A percentile compares a stretch with the other conserved stretches of the same genome.
These are phyloP conservation scores for Perizoma flavofasciatum DNA, from an alignment of 2,888 invertebrate species.

Conservation along the genomic window DNA sequence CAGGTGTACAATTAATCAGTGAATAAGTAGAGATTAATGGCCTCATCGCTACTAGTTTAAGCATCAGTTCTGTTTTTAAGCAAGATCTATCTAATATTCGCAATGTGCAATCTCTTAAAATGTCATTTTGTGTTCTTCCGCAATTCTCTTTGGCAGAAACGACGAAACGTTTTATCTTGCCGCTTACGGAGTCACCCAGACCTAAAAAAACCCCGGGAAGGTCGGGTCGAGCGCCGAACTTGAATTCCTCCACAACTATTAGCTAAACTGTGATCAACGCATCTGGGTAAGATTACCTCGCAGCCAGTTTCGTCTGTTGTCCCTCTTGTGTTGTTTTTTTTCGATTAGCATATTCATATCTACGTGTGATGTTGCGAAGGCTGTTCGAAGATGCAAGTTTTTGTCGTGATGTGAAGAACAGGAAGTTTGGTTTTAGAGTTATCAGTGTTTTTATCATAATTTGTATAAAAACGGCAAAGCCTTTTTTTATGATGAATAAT, in stretches of 20 bases:
- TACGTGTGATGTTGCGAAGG: slow-evolving; percentile 37
- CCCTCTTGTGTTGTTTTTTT: slow-evolving; percentile 26
- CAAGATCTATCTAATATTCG: no score
- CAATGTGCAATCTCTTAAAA: no score
- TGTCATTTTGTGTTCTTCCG: no score
- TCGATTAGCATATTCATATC: slow-evolving; percentile 29
- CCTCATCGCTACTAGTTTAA: no score
- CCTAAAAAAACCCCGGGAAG: slow-evolving; percentile 40
- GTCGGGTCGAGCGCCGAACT: slow-evolving; percentile 38
- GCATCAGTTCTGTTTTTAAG: no score
- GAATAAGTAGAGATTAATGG: no score
- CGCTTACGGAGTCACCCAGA: background rate
- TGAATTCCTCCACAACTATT: slow-evolving; percentile 29
- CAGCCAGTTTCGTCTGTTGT: slow-evolving; percentile 47
- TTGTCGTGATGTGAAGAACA: slow-evolving; percentile 14
- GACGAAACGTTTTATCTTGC: background rate
- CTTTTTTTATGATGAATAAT: no score
- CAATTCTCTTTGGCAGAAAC: no score
- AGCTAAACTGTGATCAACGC: slow-evolving; percentile 16
- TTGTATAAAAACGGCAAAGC: no score
- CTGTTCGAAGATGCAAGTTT: slow-evolving; percentile 23
- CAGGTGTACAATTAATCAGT: no score
- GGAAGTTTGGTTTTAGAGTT: slow-evolving; percentile 23
- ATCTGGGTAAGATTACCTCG: slow-evolving; percentile 44
- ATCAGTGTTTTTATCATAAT: slow-evolving; percentile 14